Percentiles rank a stretch among this genome's conserved stretches.
Evolutionary conservation across 2,888 invertebrate species (phyloP).

Genomic region (Limnephilus marmoratus): DNA sequence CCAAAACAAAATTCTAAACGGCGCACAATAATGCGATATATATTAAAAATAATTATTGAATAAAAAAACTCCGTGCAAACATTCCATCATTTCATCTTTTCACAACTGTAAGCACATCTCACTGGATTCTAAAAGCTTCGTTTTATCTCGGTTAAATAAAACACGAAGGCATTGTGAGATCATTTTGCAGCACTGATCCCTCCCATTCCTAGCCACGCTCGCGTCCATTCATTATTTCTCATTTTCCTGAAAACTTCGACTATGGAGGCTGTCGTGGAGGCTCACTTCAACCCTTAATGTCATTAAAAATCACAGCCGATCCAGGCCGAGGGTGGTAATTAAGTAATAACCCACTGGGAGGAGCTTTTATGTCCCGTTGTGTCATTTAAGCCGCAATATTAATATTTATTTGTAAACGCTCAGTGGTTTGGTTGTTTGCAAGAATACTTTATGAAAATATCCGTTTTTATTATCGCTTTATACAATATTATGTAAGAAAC

Average conservation of each 20-base stretch:
- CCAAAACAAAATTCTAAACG: too few relatives aligned
- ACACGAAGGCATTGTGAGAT: conserved; percentile 16
- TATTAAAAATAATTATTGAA: too few relatives aligned
- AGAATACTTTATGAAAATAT: not conserved
- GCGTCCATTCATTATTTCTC: conserved; percentile 59
- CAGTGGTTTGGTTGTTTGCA: not conserved
- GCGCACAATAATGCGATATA: too few relatives aligned
- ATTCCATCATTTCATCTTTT: not conserved
- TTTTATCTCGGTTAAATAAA: conserved; percentile 13
- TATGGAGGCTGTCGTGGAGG: not conserved
- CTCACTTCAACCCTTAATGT: conserved; percentile 30
- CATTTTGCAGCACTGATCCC: not conserved
- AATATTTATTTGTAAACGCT: not conserved
- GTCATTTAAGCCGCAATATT: not conserved
- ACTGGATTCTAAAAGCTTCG: not conserved
- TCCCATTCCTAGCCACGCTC: not conserved
- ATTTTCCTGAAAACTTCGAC: conserved; percentile 47
- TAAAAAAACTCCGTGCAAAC: too few relatives aligned
- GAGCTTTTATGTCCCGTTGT: not conserved
- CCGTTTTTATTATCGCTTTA: too few relatives aligned
- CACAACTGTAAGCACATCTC: not conserved
- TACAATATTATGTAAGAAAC: too few relatives aligned
- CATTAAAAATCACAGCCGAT: conserved; percentile 43
- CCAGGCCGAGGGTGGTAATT: conserved; percentile 29
- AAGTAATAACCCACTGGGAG: conserved; percentile 18